These are phyloP conservation scores for Drosophila paulistorum DNA, from an alignment of 1,140 invertebrate species.

Conservation along the genomic window DNA sequence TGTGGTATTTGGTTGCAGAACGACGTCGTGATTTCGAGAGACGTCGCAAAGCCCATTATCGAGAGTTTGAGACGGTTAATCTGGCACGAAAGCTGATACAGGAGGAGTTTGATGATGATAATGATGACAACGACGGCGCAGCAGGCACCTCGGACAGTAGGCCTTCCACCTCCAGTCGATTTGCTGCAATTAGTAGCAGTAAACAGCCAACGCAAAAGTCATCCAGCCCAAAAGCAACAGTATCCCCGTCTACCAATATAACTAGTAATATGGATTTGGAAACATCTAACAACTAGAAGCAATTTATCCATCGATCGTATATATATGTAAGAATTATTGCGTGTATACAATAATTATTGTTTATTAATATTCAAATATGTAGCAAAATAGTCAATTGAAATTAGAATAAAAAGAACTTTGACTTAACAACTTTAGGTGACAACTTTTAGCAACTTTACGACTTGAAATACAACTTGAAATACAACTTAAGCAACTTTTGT, in stretches of 20 bases:
- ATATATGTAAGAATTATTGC: too few species aligned
- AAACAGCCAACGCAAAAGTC: conserved; percentile 39
- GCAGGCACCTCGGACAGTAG: conserved; percentile 35
- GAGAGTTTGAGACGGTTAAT: conserved; percentile 97
- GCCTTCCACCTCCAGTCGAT: conserved; percentile 50
- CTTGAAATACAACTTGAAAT: too few species aligned
- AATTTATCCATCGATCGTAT: conserved; percentile 47
- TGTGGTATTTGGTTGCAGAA: conserved; percentile 83
- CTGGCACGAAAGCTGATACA: conserved; percentile 94
- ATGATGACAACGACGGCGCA: conserved; percentile 83
- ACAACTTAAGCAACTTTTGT: too few species aligned
- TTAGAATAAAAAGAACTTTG: too few species aligned
- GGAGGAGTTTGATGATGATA: conserved; percentile 94
- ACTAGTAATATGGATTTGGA: conserved; percentile 56
- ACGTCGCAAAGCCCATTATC: conserved; percentile 98
- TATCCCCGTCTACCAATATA: conserved; percentile 50
- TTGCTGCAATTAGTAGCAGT: conserved; percentile 37
- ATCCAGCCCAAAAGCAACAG: conserved; percentile 36
- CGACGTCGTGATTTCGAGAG: conserved; percentile 92
- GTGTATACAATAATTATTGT: too few species aligned
- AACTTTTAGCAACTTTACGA: too few species aligned
- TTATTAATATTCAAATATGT: too few species aligned
- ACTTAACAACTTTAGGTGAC: too few species aligned
- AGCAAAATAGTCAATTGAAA: too few species aligned
- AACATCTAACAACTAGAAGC: conserved; percentile 54